phyloP scores from a whole-genome alignment of 2,797 vertebrate genomes.

The Intellagama lesueurii region DNA sequence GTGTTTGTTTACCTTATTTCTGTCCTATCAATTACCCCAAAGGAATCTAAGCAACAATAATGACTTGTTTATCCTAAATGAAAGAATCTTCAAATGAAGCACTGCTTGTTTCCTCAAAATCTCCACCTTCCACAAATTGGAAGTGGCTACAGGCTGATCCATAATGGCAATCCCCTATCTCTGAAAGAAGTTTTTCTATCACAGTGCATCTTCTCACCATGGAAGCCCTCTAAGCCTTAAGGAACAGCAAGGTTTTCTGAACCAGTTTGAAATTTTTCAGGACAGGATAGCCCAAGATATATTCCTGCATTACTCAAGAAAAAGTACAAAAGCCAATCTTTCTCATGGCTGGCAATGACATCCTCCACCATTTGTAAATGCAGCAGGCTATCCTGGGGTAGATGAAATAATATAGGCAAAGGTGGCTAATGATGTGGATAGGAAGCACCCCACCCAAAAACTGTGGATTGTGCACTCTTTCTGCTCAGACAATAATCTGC shows the following conservation, averaged over 20 bases:
- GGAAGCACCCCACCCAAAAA: no score
- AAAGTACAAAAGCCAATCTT: neutral
- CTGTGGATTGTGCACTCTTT: no score
- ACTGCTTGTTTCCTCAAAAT: neutral
- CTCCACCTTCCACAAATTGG: neutral
- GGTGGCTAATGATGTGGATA: no score
- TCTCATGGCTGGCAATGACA: no score
- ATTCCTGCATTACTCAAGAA: neutral
- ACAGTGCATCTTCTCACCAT: neutral
- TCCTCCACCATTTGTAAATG: no score
- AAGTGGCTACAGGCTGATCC: neutral
- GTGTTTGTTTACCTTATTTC: no score
- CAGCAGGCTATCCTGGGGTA: no score
- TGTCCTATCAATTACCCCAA: no score
- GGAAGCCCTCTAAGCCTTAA: neutral
- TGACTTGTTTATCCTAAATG: slow-evolving; percentile 10
- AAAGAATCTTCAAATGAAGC: neutral
- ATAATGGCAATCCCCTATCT: neutral
- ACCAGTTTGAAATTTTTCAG: neutral
- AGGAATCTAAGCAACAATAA: neutral
- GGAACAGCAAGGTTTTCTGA: neutral
- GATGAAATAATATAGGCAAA: no score
- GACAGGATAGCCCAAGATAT: neutral
- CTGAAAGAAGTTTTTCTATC: neutral
- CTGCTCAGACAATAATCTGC: no score